Conservation (phyloP, 2,113 vertebrate species). For the Camelus bactrianus region DNA sequence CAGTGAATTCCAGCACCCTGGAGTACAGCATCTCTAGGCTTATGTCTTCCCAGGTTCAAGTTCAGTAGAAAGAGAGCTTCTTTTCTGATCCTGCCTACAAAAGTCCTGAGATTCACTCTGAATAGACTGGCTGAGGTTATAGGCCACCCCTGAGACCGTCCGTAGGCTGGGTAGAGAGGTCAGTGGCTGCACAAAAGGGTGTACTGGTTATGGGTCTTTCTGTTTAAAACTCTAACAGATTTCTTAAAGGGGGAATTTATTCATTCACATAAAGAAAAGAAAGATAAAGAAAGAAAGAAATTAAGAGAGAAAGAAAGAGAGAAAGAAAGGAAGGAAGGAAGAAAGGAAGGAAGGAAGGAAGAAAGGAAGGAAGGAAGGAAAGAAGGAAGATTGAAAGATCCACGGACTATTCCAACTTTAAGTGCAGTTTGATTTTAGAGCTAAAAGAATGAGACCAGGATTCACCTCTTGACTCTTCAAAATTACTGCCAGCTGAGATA, state of each 20-base stretch:
- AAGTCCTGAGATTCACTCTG: background rate
- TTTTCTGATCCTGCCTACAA: background rate
- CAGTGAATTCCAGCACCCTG: background rate
- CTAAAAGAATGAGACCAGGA: background rate
- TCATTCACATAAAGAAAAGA: background rate
- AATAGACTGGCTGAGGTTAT: background rate
- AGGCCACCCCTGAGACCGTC: background rate
- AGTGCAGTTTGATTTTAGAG: slow-evolving; percentile 11
- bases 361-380: no score
- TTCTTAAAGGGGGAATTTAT: background rate
- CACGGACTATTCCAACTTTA: background rate
- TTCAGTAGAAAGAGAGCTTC: background rate
- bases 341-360: no score
- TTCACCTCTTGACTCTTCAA: background rate
- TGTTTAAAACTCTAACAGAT: no score
- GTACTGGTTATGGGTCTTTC: background rate
- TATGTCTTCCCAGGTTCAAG: background rate
- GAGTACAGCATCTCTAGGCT: background rate
- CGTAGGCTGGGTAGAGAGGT: background rate
- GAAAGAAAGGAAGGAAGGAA: no score
- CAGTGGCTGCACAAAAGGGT: background rate
- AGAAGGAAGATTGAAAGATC: background rate
- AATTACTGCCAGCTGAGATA: background rate
- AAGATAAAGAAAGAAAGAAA: background rate
- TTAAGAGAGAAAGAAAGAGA: no score